Evolutionary conservation across 2,797 vertebrate species (phyloP).

Genomic region (Denticeps clupeoides): DNA sequence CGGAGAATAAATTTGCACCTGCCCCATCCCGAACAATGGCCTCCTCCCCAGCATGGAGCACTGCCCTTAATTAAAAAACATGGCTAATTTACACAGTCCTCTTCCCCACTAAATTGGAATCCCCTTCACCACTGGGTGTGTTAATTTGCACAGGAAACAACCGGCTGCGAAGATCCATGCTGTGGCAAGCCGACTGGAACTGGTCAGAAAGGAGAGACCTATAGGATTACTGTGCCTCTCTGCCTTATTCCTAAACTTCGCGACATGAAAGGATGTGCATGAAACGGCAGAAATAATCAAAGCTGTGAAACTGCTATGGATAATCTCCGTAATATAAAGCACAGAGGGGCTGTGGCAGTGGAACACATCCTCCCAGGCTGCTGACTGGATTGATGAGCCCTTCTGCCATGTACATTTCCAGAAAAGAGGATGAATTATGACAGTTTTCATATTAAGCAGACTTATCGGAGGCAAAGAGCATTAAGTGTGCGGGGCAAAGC

Average conservation of each 20-base stretch:
- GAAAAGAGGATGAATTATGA: constrained; percentile 63
- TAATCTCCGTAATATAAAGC: constrained; percentile 65
- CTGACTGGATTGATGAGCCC: constrained; percentile 59
- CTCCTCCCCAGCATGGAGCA: constrained; percentile 59
- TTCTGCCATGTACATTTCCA: constrained; percentile 41
- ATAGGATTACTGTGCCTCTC: constrained; percentile 9
- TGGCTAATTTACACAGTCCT: constrained; percentile 92
- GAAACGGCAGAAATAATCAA: constrained; percentile 43
- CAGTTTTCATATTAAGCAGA: constrained; percentile 71
- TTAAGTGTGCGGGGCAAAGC: constrained; percentile 61
- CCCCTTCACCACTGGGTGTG: constrained; percentile 94
- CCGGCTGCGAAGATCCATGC: constrained; percentile 72
- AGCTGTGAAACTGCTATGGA: constrained; percentile 44
- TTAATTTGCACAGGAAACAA: constrained; percentile 95
- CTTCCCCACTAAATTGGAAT: constrained; percentile 82
- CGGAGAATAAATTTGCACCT: constrained; percentile 92
- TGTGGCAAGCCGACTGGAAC: constrained; percentile 66
- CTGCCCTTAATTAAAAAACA: constrained; percentile 91
- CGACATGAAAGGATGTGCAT: constrained; percentile 24
- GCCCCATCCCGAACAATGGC: constrained; percentile 61
- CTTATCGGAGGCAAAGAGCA: constrained; percentile 66
- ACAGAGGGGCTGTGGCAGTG: constrained; percentile 30
- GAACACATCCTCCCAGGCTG: constrained; percentile 45
- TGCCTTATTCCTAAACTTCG: constrained; percentile 8
- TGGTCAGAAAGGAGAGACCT: constrained; percentile 62